phyloP scores from a whole-genome alignment of 2,113 vertebrate species.

The Helogale parvula region DNA sequence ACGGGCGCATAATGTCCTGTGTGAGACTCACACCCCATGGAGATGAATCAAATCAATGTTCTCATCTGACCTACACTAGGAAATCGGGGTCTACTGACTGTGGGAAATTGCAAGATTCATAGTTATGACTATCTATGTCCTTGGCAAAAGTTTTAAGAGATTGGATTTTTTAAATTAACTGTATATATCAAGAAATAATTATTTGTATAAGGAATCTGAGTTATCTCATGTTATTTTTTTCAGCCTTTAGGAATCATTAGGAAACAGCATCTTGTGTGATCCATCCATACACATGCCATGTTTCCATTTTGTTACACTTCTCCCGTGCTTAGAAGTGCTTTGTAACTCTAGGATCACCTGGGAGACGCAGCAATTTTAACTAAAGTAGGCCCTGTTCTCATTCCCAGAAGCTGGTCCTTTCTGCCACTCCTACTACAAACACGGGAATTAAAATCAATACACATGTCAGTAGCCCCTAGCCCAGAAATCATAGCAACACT shows the following conservation, averaged over 20 bases:
- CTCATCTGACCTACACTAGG: no score
- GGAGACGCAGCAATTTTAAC: background rate
- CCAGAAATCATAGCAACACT: background rate
- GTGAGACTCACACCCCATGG: background rate
- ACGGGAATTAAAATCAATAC: background rate
- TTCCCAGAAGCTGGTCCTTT: background rate
- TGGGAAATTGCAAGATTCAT: background rate
- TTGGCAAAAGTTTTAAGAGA: background rate
- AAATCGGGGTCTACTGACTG: background rate
- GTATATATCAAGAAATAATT: background rate
- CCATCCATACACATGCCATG: no score
- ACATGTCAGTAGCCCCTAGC: background rate
- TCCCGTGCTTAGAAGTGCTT: background rate
- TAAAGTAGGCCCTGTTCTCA: background rate
- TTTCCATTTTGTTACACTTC: no score
- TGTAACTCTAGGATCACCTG: background rate
- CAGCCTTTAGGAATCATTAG: background rate
- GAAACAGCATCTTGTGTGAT: background rate
- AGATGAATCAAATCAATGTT: background rate
- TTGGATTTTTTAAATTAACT: background rate
- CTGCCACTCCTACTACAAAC: background rate
- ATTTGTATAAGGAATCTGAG: background rate
- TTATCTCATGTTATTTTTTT: background rate
- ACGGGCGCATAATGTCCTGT: no score
- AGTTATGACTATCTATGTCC: background rate